Evolutionary conservation across 1,140 invertebrate species (phyloP), one percentile per base, ranked within the genome.

Genomic region (Tachypleus tridentatus): DNA sequence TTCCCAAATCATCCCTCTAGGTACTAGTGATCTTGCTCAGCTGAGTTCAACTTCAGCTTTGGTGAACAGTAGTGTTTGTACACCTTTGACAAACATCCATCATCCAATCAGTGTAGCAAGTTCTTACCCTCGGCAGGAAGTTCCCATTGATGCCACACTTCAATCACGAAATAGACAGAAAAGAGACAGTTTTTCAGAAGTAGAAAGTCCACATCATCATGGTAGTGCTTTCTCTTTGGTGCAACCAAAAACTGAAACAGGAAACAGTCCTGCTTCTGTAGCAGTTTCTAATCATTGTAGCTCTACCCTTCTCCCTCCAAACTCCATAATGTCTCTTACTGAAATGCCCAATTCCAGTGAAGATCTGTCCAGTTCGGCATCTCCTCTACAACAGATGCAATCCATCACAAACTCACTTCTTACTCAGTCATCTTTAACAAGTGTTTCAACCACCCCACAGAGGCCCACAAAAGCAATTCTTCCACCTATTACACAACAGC

Each of bases 401-500:
- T 96, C 91, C 62, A 97, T 97, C 68, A 97, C 94, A 48, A 98
- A 98, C 75, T 95, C 93, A 63, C 80, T 97, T 67, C 93, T 95
- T 71, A 91, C 93, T 61, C 93, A 95, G 79, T 85, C 91, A 52
- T 84, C 87, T 51, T 48, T 70, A 9, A 69, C 72, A 56, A 58
- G 66, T 9, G 49, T 69, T 11, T 67, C 70, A 7, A 64, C 73
- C 72, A 52, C 67, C 72, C 52, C 77, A 71, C 67, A 74, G 72
- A 52, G 76, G 56, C 93, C 94, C 10, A 83, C 97, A 64, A 95
- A 95, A 79, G 93, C 94, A 10, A 93, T 98, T 29, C 83, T 98
- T 71, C 93, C 94, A 48, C 96, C 96, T 1, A 98, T 99, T 66
- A 98, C 95, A 0, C 96, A 98, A 75, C 95, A 98, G 74, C 94